A percentile compares a stretch with the other conserved stretches of the same genome.
Evolutionary conservation across 2,113 vertebrate species (phyloP).

Genomic region (Gavia stellata): DNA sequence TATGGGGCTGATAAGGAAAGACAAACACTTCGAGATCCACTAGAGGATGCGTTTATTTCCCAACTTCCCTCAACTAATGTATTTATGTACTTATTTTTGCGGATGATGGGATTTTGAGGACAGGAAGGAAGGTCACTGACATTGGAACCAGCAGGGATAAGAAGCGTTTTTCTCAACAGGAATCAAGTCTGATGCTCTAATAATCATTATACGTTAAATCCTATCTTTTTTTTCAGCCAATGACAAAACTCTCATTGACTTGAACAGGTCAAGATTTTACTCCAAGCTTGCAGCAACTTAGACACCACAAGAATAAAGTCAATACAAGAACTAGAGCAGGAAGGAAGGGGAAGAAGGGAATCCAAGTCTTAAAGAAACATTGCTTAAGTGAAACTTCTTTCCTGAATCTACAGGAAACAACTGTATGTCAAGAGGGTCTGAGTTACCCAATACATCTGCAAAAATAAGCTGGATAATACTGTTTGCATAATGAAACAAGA

Average conservation of each 20-base stretch:
- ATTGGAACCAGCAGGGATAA: not conserved
- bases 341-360: not conserved
- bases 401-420: not conserved
- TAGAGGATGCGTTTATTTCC: not conserved
- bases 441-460: not conserved
- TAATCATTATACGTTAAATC: not conserved
- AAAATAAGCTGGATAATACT: not conserved
- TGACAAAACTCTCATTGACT: not conserved
- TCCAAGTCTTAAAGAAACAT: not conserved
- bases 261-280: not conserved
- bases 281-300: not conserved
- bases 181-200: not conserved
- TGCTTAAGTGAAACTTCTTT: no score
- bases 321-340: not conserved
- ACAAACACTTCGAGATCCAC: not conserved
- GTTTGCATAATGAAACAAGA: not conserved
- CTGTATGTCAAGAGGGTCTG: fast-evolving
- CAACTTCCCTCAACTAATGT: not conserved
- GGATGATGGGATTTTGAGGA: not conserved
- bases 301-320: not conserved
- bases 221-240: not conserved
- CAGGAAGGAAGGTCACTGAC: not conserved
- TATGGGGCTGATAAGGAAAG: slow-evolving; percentile 35
- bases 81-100: not conserved
- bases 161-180: not conserved